A percentile compares a stretch with the other conserved stretches of the same genome.
These are phyloP conservation scores for Fratercula arctica DNA, from an alignment of 2,797 vertebrate genomes.

Conservation along the genomic window DNA sequence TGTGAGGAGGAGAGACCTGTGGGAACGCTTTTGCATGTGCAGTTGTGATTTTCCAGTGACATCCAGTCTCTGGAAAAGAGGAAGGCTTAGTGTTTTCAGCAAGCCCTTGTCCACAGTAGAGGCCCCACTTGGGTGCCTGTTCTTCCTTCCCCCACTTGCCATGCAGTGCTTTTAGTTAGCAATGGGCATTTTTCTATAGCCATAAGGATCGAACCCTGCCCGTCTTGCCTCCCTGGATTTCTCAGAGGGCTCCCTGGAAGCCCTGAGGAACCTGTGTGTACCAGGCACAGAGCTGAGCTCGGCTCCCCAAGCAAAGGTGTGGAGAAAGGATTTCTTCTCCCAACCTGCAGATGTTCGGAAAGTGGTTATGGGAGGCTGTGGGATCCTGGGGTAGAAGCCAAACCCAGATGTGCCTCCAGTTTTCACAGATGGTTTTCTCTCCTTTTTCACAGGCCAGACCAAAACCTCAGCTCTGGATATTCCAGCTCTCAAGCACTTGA, in stretches of 20 bases:
- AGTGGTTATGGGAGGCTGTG: neutral
- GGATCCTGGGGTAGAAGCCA: conserved; percentile 22
- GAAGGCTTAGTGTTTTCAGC: neutral
- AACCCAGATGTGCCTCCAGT: conserved; percentile 17
- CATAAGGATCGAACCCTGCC: neutral
- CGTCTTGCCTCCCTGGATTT: neutral
- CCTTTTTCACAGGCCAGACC: conserved; percentile 21
- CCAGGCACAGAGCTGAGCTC: neutral
- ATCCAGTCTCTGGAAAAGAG: neutral
- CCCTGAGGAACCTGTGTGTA: accelerated
- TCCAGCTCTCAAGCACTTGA: neutral
- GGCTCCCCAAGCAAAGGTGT: neutral
- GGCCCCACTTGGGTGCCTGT: neutral
- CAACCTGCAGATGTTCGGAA: neutral
- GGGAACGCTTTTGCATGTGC: accelerated
- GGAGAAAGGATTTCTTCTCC: neutral
- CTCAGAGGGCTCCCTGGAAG: neutral
- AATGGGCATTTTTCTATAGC: neutral
- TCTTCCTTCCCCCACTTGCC: neutral
- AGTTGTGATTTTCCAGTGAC: neutral
- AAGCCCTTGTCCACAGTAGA: neutral
- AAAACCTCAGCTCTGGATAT: conserved; percentile 45
- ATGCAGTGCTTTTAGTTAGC: neutral
- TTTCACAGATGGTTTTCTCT: conserved; percentile 51
- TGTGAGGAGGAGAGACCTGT: neutral